Evolutionary conservation across 1,140 invertebrate species (phyloP), one percentile per base, ranked within the genome.

Genomic region (Drosophila serrata): DNA sequence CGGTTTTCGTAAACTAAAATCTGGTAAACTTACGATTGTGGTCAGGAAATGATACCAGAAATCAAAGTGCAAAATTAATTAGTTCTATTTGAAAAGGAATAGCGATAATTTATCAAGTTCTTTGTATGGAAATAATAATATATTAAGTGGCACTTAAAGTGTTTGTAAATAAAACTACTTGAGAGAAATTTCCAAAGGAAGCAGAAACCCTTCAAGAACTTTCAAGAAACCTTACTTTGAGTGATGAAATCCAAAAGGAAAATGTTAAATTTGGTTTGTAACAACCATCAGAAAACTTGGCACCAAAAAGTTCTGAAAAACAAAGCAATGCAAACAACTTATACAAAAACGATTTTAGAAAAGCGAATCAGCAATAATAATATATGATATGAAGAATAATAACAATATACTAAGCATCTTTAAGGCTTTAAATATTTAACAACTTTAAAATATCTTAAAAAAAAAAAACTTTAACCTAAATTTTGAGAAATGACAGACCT

Each of bases 81-180:
- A 55, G 33, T 51, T 13, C 8, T 19, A 33, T 51, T 51, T 53
- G 31, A 53, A 35, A 35, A 53, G 49, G 12, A 19, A 35, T n/a
- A 53, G 15, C 15, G 17, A 35, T 53, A 15, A 35, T 15, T 51
- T 19, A 33, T 5, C 19, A 51, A 9, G 13, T 12, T 12, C 0
- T 8, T 1, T n/a, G 0, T 0, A 33, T 13, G 4, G 13, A 4
- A 0, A 13, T 24, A 51, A 33, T 33, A 22, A 51, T 5, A 33
- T 12, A 35, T 35, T 35, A 15, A 2, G 7, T 8, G 0, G 0
- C 17, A 13, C 7, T 13, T 1, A 13, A 2, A 51, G 17, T 19
- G 1, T 13, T 33, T 19, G 3, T 19, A 33, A 51, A 33, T 13
- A 33, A 19, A 19, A 8, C n/a, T 1, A 33, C 17, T 19, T 19